These are phyloP conservation scores for Morus bassanus DNA, from an alignment of 2,797 vertebrate species.

Conservation along the genomic window DNA sequence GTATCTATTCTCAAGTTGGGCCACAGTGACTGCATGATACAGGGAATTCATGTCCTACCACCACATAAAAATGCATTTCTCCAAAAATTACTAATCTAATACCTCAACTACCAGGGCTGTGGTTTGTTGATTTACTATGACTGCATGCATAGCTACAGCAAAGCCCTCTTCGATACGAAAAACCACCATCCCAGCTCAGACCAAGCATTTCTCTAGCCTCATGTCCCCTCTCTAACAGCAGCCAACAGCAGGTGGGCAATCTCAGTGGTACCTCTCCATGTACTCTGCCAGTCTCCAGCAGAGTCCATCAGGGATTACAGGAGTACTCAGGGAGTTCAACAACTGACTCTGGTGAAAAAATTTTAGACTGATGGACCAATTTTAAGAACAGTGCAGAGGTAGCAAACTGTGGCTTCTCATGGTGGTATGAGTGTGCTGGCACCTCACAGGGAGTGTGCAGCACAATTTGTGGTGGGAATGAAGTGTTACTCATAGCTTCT, in stretches of 20 bases:
- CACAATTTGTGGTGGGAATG: not conserved
- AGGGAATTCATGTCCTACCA: not conserved
- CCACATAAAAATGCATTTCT: not conserved
- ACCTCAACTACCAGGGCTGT: not conserved
- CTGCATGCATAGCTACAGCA: not conserved
- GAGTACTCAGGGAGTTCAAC: not conserved
- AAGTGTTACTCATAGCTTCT: not conserved
- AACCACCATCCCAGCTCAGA: not conserved
- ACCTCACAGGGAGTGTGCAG: fast-evolving
- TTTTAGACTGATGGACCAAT: not conserved
- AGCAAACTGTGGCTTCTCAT: not conserved
- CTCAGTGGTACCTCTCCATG: fast-evolving
- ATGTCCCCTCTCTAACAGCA: not conserved
- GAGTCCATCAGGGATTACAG: not conserved
- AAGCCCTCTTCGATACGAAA: not conserved
- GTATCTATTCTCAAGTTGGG: not conserved
- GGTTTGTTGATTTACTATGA: not conserved
- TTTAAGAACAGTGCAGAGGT: not conserved
- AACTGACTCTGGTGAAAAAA: not conserved
- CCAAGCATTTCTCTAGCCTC: not conserved
- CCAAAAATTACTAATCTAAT: not conserved
- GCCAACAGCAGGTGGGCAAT: not conserved
- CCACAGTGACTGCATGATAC: not conserved
- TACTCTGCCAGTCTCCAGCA: not conserved
- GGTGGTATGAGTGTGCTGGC: not conserved